A percentile compares a stretch with the other conserved stretches of the same genome.
phyloP scores from a whole-genome alignment of 2,888 invertebrate species.

The Catocala nupta region DNA sequence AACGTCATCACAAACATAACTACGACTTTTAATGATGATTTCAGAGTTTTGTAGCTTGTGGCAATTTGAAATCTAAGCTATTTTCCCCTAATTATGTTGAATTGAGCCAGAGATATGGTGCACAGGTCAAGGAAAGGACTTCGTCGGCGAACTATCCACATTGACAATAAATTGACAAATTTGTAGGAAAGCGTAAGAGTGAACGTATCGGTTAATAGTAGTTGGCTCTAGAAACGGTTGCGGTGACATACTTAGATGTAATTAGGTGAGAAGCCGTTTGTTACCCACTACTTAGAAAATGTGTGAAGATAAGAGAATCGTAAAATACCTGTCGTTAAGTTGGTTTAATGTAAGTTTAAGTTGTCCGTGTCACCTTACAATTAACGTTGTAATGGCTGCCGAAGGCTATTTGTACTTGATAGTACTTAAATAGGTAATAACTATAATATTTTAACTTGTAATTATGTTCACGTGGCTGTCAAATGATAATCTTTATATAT shows the following conservation, averaged over 20 bases:
- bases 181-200: no score
- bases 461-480: not conserved
- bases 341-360: slow-evolving; percentile 7
- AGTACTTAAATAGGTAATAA: slow-evolving; percentile 1
- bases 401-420: slow-evolving; percentile 10
- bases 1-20: no score
- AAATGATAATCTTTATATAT: no score
- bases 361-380: slow-evolving; percentile 12
- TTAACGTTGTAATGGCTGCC: slow-evolving; percentile 26
- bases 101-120: no score
- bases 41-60: no score
- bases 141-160: no score
- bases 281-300: not conserved
- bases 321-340: slow-evolving; percentile 3
- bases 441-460: slow-evolving; percentile 1
- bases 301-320: not conserved
- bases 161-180: no score
- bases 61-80: no score
- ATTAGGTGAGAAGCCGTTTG: slow-evolving; percentile 7
- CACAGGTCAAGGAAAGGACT: no score
- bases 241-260: slow-evolving; percentile 4
- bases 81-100: no score
- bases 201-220: no score
- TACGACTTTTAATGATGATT: no score
- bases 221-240: not conserved